Evolutionary conservation across 2,797 vertebrate genomes (phyloP).

Genomic region (Intellagama lesueurii): DNA sequence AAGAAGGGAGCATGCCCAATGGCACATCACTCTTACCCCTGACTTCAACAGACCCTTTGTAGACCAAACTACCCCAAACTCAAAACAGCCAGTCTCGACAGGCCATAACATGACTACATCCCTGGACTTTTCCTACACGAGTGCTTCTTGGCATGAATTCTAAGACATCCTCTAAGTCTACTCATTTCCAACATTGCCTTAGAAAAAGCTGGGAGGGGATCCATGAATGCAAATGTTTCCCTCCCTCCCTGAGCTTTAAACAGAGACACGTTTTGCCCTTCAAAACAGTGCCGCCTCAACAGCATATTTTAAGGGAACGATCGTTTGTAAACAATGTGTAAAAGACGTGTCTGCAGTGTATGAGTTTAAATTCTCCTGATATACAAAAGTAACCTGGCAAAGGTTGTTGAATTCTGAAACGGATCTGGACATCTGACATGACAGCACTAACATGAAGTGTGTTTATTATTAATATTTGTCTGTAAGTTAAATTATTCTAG

Average conservation of each 20-base stretch:
- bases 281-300: conserved; percentile 1
- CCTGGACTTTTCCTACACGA: no score
- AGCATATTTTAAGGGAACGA: background rate
- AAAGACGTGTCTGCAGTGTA: background rate
- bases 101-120: no score
- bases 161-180: no score
- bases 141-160: no score
- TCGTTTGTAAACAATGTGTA: conserved; percentile 45
- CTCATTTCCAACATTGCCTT: no score
- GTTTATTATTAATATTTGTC: conserved; percentile 33
- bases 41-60: no score
- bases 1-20: background rate
- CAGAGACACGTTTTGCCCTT: background rate
- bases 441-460: conserved; percentile 4
- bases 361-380: conserved; percentile 31
- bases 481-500: background rate
- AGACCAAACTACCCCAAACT: no score
- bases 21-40: no score
- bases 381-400: conserved; percentile 27
- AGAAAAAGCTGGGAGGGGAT: no score
- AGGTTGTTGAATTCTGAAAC: conserved; percentile 36
- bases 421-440: conserved; percentile 9
- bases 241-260: background rate
- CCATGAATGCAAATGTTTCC: background rate
- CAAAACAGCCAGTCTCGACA: no score